These are phyloP conservation scores for Archaeoteleia sp. DNA, from an alignment of 2,888 invertebrate species.

Conservation along the genomic window DNA sequence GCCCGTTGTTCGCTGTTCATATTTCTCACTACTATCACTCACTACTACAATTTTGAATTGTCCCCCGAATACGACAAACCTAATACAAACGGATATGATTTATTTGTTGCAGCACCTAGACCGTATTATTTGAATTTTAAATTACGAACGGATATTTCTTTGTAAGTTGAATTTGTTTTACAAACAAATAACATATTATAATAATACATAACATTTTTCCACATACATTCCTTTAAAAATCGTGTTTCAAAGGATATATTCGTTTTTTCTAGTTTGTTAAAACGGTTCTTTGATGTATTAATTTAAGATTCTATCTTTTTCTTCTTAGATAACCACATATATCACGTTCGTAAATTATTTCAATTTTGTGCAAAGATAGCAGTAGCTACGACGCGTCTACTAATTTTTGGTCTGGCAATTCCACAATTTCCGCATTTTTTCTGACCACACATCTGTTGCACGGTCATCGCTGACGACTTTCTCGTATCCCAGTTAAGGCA, in stretches of 20 bases:
- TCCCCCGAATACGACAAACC: conserved; percentile 72
- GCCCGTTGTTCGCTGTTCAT: conserved; percentile 74
- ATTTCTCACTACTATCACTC: conserved; percentile 73
- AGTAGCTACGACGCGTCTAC: no score
- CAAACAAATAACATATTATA: background rate
- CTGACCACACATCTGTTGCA: conserved; percentile 39
- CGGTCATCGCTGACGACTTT: conserved; percentile 42
- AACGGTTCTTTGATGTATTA: background rate
- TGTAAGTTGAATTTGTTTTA: no score
- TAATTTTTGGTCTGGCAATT: conserved; percentile 32
- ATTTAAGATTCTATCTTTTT: background rate
- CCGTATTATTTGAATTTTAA: conserved; percentile 72
- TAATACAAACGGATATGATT: conserved; percentile 76
- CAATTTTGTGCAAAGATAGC: no score
- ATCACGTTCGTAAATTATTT: background rate
- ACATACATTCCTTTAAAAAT: background rate
- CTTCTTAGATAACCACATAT: background rate
- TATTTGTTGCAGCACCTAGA: conserved; percentile 78
- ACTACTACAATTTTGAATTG: conserved; percentile 71
- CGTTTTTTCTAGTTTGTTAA: no score
- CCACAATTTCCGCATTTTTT: conserved; percentile 44
- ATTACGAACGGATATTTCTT: conserved; percentile 17
- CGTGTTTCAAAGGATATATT: background rate
- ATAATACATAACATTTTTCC: background rate
- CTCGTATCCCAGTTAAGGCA: conserved; percentile 51